Conservation (phyloP, 2,113 vertebrate species). For the Erinaceus europaeus region DNA sequence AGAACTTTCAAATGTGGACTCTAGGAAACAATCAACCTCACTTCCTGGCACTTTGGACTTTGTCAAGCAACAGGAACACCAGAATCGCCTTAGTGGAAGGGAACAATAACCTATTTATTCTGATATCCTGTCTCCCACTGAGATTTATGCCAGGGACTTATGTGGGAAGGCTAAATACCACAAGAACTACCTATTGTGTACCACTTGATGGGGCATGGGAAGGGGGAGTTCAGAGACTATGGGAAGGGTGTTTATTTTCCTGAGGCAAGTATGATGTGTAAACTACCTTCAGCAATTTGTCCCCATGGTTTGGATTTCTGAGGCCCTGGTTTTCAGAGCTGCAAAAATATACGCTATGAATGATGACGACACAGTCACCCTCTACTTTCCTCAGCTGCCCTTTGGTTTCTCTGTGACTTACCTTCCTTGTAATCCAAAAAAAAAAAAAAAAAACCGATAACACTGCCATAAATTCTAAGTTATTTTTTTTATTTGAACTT, state of each 20-base stretch:
- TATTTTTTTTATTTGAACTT: not conserved
- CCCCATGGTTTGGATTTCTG: not conserved
- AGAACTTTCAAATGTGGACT: not conserved
- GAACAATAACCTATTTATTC: conserved; percentile 48
- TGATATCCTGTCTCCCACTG: conserved; percentile 52
- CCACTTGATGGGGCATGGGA: not conserved
- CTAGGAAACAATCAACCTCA: not conserved
- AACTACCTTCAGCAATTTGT: conserved; percentile 27
- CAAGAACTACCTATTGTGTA: conserved; percentile 28
- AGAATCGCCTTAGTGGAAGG: not conserved
- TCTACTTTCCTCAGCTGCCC: not conserved
- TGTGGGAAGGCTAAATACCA: conserved; percentile 35
- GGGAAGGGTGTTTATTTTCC: conserved; percentile 65
- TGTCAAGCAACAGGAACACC: conserved; percentile 50
- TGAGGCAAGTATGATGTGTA: conserved; percentile 34
- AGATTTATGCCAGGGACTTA: conserved; percentile 34
- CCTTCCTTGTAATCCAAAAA: not conserved
- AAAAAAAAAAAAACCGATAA: no score
- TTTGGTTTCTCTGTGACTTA: not conserved
- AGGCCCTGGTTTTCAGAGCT: not conserved
- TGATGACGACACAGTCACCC: not conserved
- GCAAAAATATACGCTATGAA: not conserved
- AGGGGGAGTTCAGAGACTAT: not conserved
- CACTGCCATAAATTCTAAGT: not conserved
- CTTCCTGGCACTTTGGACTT: conserved; percentile 40